Evolutionary conservation across 2,797 vertebrate genomes (phyloP).

Genomic region (Alca torda): DNA sequence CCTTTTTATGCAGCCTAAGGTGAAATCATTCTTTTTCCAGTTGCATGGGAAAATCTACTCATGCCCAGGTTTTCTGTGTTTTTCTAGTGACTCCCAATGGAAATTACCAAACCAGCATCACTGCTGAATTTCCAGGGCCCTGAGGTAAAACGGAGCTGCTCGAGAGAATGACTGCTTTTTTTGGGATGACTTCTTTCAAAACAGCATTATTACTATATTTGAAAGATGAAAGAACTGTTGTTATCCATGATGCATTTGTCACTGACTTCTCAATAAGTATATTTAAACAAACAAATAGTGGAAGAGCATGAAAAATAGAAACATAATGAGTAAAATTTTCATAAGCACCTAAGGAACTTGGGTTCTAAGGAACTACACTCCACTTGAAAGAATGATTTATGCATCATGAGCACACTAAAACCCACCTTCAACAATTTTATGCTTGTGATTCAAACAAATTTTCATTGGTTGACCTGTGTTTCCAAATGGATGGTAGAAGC

Average conservation of each 20-base stretch:
- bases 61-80: conserved; percentile 32
- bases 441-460: background rate
- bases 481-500: background rate
- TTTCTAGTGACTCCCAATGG: conserved; percentile 15
- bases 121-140: conserved; percentile 22
- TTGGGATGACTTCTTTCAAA: background rate
- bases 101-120: conserved; percentile 8
- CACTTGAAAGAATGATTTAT: background rate
- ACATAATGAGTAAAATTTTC: background rate
- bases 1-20: background rate
- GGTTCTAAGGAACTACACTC: background rate
- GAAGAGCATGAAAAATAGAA: background rate
- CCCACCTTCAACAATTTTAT: background rate
- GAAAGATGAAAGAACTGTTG: background rate
- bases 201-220: background rate
- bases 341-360: background rate
- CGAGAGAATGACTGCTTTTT: background rate
- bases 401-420: background rate
- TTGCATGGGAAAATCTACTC: conserved; percentile 37
- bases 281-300: background rate
- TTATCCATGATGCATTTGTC: background rate
- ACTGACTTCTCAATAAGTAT: background rate
- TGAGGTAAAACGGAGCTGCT: background rate
- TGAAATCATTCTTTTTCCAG: conserved; percentile 63
- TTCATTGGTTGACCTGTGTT: background rate